Evolutionary conservation across 2,113 vertebrate species (phyloP).

Genomic region (Eidolon helvum): DNA sequence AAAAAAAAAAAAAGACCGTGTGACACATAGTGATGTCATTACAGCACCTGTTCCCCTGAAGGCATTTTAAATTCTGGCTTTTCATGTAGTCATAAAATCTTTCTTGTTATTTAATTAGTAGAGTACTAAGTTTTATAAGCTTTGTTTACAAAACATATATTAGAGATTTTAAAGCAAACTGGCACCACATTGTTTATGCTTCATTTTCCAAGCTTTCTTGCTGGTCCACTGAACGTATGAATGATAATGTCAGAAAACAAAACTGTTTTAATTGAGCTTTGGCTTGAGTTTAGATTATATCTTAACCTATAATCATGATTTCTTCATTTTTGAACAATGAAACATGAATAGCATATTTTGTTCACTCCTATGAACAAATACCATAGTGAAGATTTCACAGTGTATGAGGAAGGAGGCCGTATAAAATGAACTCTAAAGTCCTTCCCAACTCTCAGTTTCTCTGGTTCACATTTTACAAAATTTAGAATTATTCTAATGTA

Average conservation of each 20-base stretch:
- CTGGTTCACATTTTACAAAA: not conserved
- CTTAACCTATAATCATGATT: slow-evolving; percentile 42
- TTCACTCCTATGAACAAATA: not conserved
- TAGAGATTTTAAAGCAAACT: slow-evolving; percentile 77
- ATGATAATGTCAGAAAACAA: slow-evolving; percentile 52
- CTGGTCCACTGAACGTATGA: slow-evolving; percentile 48
- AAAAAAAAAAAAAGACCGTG: not conserved
- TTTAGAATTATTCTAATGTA: not conserved
- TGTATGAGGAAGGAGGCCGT: not conserved
- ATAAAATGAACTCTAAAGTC: not conserved
- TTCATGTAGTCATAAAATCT: not conserved
- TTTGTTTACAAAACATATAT: slow-evolving; percentile 71
- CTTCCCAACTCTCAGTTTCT: not conserved
- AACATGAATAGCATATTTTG: slow-evolving; percentile 10
- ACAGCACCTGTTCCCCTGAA: slow-evolving; percentile 49
- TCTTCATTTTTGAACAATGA: slow-evolving; percentile 45
- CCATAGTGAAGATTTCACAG: not conserved
- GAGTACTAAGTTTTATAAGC: slow-evolving; percentile 62
- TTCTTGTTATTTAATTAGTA: slow-evolving; percentile 66
- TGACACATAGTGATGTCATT: slow-evolving; percentile 66
- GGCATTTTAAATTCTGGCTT: slow-evolving; percentile 52
- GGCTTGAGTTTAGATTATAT: slow-evolving; percentile 16
- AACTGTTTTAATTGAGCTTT: slow-evolving; percentile 16
- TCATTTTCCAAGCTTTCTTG: slow-evolving; percentile 62
- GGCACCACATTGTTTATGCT: slow-evolving; percentile 67